Evolutionary conservation across 2,797 vertebrate species (phyloP).

Genomic region (Crotalus adamanteus): DNA sequence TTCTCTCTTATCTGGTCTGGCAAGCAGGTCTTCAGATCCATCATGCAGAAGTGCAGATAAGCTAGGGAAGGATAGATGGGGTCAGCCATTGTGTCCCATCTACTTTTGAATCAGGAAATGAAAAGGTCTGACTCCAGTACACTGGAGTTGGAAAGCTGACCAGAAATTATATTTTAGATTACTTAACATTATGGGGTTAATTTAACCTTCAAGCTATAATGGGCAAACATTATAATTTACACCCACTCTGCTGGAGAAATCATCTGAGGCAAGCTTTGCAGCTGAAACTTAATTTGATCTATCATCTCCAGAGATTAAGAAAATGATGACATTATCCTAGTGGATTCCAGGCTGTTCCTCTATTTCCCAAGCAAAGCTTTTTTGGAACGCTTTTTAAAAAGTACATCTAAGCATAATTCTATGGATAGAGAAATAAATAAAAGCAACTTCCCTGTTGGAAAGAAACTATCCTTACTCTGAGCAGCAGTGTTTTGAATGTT

Average conservation of each 20-base stretch:
- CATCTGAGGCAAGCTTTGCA: conserved; percentile 56
- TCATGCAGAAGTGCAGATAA: not conserved
- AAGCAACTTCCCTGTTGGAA: conserved; percentile 64
- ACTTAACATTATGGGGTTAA: not conserved
- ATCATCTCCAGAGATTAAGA: conserved; percentile 59
- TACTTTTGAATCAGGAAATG: not conserved
- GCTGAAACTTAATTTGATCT: conserved; percentile 62
- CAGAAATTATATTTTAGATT: not conserved
- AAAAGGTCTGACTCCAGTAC: not conserved
- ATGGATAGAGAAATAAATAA: conserved; percentile 68
- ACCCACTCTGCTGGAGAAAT: conserved; percentile 51
- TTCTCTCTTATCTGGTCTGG: not conserved
- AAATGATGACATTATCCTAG: conserved; percentile 59
- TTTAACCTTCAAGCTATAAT: not conserved
- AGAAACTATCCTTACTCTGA: conserved; percentile 57
- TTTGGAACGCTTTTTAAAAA: conserved; percentile 54
- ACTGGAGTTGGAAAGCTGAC: not conserved
- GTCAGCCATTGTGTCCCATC: not conserved
- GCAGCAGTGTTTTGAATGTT: conserved; percentile 63
- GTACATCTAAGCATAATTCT: conserved; percentile 62
- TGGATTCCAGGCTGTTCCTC: conserved; percentile 61
- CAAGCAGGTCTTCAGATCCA: not conserved
- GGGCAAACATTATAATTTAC: conserved; percentile 47
- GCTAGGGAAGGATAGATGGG: not conserved
- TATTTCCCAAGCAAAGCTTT: conserved; percentile 56